phyloP scores from a whole-genome alignment of 2,888 invertebrate genomes.

The Alviniconcha strummeri region DNA sequence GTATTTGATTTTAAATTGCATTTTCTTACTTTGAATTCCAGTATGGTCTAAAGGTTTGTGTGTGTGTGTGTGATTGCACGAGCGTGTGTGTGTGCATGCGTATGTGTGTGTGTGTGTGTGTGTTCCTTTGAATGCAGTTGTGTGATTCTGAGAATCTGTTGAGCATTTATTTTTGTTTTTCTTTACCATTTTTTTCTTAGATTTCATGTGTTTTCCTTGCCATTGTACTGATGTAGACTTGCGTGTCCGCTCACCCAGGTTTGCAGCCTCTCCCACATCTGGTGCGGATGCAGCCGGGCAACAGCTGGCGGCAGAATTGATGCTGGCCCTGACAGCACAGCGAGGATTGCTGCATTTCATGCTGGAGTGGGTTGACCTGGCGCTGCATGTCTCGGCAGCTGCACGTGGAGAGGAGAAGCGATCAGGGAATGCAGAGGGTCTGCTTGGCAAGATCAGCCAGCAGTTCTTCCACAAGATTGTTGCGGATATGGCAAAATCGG shows the following conservation, averaged over 20 bases:
- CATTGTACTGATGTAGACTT: not conserved
- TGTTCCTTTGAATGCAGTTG: not conserved
- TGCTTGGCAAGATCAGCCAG: conserved; percentile 54
- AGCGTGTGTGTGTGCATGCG: too few relatives aligned
- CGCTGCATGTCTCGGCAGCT: conserved; percentile 61
- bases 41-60: not conserved
- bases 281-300: conserved; percentile 75
- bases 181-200: not conserved
- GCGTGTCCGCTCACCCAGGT: not conserved
- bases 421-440: conserved; percentile 5
- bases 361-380: conserved; percentile 80
- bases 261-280: conserved; percentile 76
- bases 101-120: not conserved
- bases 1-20: not conserved
- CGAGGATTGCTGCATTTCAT: conserved; percentile 79
- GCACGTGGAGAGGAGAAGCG: conserved; percentile 43
- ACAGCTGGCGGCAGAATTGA: conserved; percentile 75
- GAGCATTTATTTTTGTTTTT: not conserved
- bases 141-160: not conserved
- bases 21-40: not conserved
- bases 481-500: conserved; percentile 67
- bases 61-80: too few relatives aligned
- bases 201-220: not conserved
- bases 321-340: conserved; percentile 78
- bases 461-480: conserved; percentile 63